Evolutionary conservation across 2,888 invertebrate species (phyloP).

Genomic region (Glaucopsyche alexis): DNA sequence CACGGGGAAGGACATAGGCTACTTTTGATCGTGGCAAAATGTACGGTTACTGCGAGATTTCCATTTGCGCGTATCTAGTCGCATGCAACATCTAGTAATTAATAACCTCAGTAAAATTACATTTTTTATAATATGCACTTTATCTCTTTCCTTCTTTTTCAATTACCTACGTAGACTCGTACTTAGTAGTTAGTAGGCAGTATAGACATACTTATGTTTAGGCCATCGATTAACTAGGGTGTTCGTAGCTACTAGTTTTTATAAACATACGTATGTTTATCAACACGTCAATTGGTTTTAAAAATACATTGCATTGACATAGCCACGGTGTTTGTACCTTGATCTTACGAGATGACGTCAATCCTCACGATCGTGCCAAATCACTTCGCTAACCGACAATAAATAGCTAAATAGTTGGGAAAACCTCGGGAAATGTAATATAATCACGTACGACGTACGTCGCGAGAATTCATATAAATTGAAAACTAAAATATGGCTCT

Average conservation of each 20-base stretch:
- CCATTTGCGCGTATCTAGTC: too few species aligned
- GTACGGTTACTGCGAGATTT: too few species aligned
- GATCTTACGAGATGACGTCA: constrained; percentile 19
- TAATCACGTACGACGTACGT: neutral
- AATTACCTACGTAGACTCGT: too few species aligned
- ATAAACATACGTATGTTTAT: neutral
- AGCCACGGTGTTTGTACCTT: neutral
- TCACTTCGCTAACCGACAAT: neutral
- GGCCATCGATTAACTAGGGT: neutral
- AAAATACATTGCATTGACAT: constrained; percentile 11
- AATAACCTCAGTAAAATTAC: too few species aligned
- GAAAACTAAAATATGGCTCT: neutral
- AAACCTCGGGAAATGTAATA: neutral
- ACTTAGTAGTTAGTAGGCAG: too few species aligned
- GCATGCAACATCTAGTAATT: too few species aligned
- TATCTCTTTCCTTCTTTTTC: too few species aligned
- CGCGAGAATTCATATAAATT: neutral
- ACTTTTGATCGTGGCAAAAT: too few species aligned
- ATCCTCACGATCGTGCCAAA: constrained; percentile 6
- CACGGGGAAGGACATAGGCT: too few species aligned
- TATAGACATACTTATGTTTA: too few species aligned
- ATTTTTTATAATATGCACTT: too few species aligned
- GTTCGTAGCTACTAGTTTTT: neutral
- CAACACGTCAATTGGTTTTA: neutral
- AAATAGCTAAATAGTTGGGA: neutral